Evolutionary conservation across 2,113 vertebrate species (phyloP).

Genomic region (Carassius carassius): DNA sequence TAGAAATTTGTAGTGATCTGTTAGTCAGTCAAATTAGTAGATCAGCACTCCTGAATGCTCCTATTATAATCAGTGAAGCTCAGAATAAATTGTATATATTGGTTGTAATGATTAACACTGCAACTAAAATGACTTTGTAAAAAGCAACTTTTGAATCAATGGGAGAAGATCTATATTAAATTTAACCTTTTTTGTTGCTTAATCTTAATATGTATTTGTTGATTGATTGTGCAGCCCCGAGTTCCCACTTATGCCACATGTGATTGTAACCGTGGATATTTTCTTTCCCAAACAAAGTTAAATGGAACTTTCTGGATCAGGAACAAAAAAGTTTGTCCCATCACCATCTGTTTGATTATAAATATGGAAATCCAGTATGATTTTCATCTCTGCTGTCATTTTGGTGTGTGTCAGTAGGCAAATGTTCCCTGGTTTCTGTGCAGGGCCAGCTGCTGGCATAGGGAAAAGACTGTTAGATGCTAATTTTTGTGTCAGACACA

Average conservation of each 20-base stretch:
- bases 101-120: too few relatives aligned
- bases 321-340: not conserved
- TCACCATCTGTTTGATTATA: conserved; percentile 17
- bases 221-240: not conserved
- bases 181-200: too few relatives aligned
- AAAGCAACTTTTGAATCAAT: too few relatives aligned
- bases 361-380: conserved; percentile 45
- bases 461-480: conserved; percentile 23
- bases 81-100: too few relatives aligned
- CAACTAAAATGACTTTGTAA: too few relatives aligned
- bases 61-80: too few relatives aligned
- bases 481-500: not conserved
- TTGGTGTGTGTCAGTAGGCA: conserved; percentile 32
- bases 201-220: too few relatives aligned
- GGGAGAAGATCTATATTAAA: too few relatives aligned
- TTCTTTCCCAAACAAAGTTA: not conserved
- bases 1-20: not conserved
- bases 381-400: conserved; percentile 30
- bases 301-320: conserved; percentile 6
- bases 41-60: too few relatives aligned
- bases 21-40: too few relatives aligned
- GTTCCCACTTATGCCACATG: not conserved
- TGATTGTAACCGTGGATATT: not conserved
- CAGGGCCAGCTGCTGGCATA: not conserved
- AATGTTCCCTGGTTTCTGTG: conserved; percentile 30